Percentiles rank a stretch among this genome's conserved stretches.
These are phyloP conservation scores for Saimiri boliviensis DNA, from an alignment of 2,113 vertebrate species.

Conservation along the genomic window DNA sequence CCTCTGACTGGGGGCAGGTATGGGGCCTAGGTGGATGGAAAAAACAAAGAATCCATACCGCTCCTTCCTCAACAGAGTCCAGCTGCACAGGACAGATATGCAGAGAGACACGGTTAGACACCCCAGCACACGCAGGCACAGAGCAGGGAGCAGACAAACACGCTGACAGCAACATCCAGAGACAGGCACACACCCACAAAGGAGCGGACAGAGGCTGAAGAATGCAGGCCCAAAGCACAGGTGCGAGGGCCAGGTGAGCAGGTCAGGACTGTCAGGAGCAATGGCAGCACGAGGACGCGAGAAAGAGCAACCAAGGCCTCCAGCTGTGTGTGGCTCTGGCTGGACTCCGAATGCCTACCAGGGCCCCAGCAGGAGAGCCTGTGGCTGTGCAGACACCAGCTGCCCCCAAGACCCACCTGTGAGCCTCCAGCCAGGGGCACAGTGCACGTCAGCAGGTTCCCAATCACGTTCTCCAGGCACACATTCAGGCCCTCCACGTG, in stretches of 20 bases:
- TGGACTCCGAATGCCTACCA: not conserved
- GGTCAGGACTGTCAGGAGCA: not conserved
- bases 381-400: not conserved
- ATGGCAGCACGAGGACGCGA: fast-evolving
- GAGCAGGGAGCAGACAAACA: not conserved
- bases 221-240: not conserved
- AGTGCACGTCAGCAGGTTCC: slow-evolving; percentile 94
- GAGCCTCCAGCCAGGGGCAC: slow-evolving; percentile 95
- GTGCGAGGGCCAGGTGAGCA: not conserved
- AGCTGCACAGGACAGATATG: slow-evolving; percentile 90
- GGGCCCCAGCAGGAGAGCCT: not conserved
- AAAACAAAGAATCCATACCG: slow-evolving; percentile 89
- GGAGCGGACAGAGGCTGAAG: not conserved
- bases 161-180: not conserved
- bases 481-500: slow-evolving; percentile 91
- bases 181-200: not conserved
- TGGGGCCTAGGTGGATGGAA: slow-evolving; percentile 44
- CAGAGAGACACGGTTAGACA: slow-evolving; percentile 86
- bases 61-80: slow-evolving; percentile 90
- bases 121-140: not conserved
- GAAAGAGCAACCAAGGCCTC: not conserved
- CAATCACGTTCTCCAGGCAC: slow-evolving; percentile 93
- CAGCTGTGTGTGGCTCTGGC: not conserved
- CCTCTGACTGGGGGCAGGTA: slow-evolving; percentile 21
- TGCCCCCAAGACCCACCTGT: slow-evolving; percentile 87